These are phyloP conservation scores for Leguminivora glycinivorella DNA, from an alignment of 1,140 invertebrate species.

Conservation along the genomic window DNA sequence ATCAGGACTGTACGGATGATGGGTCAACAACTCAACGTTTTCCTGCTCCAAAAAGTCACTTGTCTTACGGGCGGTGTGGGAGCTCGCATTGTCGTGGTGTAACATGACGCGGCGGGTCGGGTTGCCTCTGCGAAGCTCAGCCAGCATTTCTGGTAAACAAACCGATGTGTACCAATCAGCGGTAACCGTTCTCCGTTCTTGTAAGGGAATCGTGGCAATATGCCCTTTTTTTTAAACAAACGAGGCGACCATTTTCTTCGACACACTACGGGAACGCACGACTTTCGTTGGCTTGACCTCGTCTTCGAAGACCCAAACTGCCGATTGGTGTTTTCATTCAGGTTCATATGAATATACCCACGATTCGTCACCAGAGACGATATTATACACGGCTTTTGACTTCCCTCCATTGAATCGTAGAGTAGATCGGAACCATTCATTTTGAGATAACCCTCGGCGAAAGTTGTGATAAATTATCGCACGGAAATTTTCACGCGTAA, in stretches of 20 bases:
- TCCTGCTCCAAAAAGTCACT: conserved; percentile 34
- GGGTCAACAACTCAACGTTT: conserved; percentile 40
- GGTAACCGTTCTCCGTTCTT: conserved; percentile 44
- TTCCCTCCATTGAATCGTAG: conserved; percentile 35
- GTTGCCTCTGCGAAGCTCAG: conserved; percentile 37
- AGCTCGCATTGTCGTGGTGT: conserved; percentile 48
- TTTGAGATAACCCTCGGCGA: no score
- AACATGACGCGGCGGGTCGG: conserved; percentile 42
- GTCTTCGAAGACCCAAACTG: conserved; percentile 46
- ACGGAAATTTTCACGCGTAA: no score
- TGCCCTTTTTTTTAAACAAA: conserved; percentile 41
- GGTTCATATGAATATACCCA: conserved; percentile 45
- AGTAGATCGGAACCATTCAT: conserved; percentile 37
- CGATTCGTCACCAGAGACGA: conserved; percentile 39
- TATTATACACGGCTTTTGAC: conserved; percentile 39
- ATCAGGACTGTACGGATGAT: conserved; percentile 58
- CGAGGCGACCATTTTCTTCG: conserved; percentile 48
- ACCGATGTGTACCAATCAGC: conserved; percentile 47
- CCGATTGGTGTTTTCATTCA: conserved; percentile 37
- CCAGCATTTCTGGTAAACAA: conserved; percentile 43
- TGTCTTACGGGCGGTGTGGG: conserved; percentile 38
- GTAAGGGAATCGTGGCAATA: conserved; percentile 39
- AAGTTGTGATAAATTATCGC: no score
- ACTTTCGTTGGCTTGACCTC: conserved; percentile 54
- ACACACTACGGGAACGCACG: conserved; percentile 46